Base-by-base conservation (phyloP, 2,888 invertebrate species). In the Sceliomorpha sp. region DNA sequence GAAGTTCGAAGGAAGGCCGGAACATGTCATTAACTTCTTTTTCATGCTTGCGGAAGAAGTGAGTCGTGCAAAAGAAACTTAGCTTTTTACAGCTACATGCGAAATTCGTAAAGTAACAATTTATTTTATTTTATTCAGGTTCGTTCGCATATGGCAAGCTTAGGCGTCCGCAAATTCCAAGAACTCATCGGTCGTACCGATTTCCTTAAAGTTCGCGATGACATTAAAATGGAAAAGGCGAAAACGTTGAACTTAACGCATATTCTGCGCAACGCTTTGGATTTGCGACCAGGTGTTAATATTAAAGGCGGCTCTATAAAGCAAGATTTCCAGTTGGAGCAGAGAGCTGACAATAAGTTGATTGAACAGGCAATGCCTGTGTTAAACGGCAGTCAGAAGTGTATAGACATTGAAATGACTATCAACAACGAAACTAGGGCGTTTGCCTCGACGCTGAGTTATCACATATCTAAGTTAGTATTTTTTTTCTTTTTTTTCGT, bases 31-130 rank as follows among this genome's bases (percentile, higher is more conserved):
- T 84, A 99, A 99, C 89, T 99, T 96, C 87, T 91, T 99, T 84
- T 99, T 99, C 89, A 95, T 98, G 93, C 89, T 99, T 58, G 99
- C 99, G 20, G 99, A 99, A 89, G 99, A 99, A 92, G 95, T 96
- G 87, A 76, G 87, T 72, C 14, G 13, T 27, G n/a, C n/a, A n/a
- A n/a, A 5, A 5, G 20, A 20, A 20, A 20, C 20, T 4, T 20
- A 20, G 20, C n/a, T n/a, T n/a, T n/a, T n/a, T n/a, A n/a, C n/a
- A n/a, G n/a, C n/a, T n/a, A n/a, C n/a, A n/a, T n/a, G n/a, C n/a
- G n/a, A n/a, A n/a, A n/a, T n/a, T n/a, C n/a, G n/a, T n/a, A n/a
- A n/a, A n/a, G n/a, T n/a, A n/a, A n/a, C n/a, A n/a, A n/a, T 29
- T 9, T 50, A 27, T 24, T 27, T 40, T 15, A 17, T 56, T 48